Conservation (phyloP, 2,888 invertebrate species). For the Bimastos eiseni region DNA sequence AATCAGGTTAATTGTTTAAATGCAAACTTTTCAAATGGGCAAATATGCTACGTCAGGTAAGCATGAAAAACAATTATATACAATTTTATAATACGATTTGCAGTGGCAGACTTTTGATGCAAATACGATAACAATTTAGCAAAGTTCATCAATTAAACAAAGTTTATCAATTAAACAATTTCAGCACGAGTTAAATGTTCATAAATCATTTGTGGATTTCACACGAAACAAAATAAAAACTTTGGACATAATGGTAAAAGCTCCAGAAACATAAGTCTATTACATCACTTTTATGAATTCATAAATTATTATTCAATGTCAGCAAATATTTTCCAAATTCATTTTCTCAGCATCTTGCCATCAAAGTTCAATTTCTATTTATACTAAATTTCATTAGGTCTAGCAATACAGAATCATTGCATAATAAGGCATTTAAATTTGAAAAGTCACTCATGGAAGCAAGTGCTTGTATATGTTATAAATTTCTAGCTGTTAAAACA, state of each 20-base stretch:
- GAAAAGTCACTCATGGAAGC: background rate
- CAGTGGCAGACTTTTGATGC: too few relatives aligned
- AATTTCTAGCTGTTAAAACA: background rate
- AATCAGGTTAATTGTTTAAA: background rate
- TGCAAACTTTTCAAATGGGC: too few relatives aligned
- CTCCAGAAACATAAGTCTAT: background rate
- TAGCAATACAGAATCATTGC: background rate
- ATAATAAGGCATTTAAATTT: background rate
- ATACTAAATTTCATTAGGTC: background rate
- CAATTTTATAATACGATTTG: too few relatives aligned
- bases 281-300: conserved; percentile 6
- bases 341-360: background rate
- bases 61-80: too few relatives aligned
- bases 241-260: background rate
- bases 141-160: too few relatives aligned
- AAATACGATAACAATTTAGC: too few relatives aligned
- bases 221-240: background rate
- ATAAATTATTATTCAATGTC: conserved; percentile 13
- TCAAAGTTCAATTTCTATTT: background rate
- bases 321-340: background rate
- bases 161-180: too few relatives aligned
- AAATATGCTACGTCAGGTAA: too few relatives aligned
- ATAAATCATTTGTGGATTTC: background rate
- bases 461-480: background rate
- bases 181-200: too few relatives aligned